Conservation (phyloP, 2,888 invertebrate species). For the Tubulanus polymorphus region DNA sequence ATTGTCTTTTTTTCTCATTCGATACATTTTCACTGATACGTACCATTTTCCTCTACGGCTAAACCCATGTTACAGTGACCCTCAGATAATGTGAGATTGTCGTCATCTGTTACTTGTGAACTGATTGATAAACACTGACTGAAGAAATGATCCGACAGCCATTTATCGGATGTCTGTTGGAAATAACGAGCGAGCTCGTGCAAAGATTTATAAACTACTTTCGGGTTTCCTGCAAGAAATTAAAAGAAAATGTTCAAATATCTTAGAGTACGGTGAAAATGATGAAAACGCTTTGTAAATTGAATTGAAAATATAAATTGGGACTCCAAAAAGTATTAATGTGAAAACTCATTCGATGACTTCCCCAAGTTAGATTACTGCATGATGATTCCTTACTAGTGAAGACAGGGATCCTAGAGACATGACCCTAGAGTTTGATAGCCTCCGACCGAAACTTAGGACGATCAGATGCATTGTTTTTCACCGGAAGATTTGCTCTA, state of each 20-base stretch:
- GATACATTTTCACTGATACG: conserved; percentile 3
- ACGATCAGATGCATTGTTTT: too few relatives aligned
- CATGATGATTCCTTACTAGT: too few relatives aligned
- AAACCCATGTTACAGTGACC: conserved; percentile 48
- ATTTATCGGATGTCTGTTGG: conserved; percentile 44
- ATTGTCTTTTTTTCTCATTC: too few relatives aligned
- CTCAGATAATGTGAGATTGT: conserved; percentile 42
- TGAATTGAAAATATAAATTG: neutral
- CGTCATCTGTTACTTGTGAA: conserved; percentile 26
- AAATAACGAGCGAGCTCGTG: conserved; percentile 46
- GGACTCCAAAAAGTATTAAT: too few relatives aligned
- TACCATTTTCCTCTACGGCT: conserved; percentile 47
- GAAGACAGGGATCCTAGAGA: too few relatives aligned
- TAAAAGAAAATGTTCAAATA: conserved; percentile 2
- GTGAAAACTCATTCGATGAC: too few relatives aligned
- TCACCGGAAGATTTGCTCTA: too few relatives aligned
- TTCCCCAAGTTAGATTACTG: too few relatives aligned
- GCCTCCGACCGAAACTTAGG: too few relatives aligned
- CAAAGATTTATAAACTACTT: conserved; percentile 39
- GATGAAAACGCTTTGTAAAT: neutral
- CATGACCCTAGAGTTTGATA: too few relatives aligned
- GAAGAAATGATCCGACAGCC: conserved; percentile 51
- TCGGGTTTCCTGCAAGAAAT: conserved; percentile 34
- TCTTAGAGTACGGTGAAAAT: too few relatives aligned
- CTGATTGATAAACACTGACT: conserved; percentile 41